A percentile compares a stretch with the other conserved stretches of the same genome.
Conservation (phyloP, 2,797 vertebrate species). For the Notoglanidium macrostoma region DNA sequence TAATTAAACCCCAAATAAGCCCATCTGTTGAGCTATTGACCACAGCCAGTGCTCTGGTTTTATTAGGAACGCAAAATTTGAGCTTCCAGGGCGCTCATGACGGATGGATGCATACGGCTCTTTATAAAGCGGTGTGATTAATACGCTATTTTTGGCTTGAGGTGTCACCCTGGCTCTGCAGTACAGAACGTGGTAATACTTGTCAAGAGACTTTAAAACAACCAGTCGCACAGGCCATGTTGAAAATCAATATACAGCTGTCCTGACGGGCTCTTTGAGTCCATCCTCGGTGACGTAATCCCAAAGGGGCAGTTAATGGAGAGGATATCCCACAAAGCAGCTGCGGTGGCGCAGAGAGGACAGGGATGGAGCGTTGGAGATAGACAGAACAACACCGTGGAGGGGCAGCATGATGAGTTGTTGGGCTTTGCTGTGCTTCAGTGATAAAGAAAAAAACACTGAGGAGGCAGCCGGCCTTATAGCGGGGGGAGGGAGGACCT, state of each 20-base stretch:
- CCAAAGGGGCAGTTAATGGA: conserved; percentile 35
- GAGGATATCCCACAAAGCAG: conserved; percentile 43
- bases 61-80: conserved; percentile 36
- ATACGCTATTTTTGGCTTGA: conserved; percentile 20
- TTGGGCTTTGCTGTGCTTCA: conserved; percentile 48
- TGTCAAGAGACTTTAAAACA: conserved; percentile 22
- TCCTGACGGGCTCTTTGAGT: conserved; percentile 34
- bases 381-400: conserved; percentile 36
- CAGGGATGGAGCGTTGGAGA: conserved; percentile 43
- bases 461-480: conserved; percentile 35
- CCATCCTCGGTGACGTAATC: conserved; percentile 33
- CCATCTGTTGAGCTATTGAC: conserved; percentile 58
- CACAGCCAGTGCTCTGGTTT: conserved; percentile 37
- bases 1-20: conserved; percentile 55
- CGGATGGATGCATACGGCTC: conserved; percentile 7
- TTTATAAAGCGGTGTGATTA: conserved; percentile 39
- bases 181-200: not conserved
- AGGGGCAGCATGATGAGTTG: conserved; percentile 44
- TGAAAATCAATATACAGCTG: conserved; percentile 46
- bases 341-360: conserved; percentile 20
- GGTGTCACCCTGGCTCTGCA: not conserved
- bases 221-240: conserved; percentile 15
- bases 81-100: conserved; percentile 26
- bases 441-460: conserved; percentile 52
- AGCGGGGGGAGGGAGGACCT: conserved; percentile 26